These are phyloP conservation scores for Aromia moschata DNA, from an alignment of 2,888 invertebrate genomes.

Conservation along the genomic window DNA sequence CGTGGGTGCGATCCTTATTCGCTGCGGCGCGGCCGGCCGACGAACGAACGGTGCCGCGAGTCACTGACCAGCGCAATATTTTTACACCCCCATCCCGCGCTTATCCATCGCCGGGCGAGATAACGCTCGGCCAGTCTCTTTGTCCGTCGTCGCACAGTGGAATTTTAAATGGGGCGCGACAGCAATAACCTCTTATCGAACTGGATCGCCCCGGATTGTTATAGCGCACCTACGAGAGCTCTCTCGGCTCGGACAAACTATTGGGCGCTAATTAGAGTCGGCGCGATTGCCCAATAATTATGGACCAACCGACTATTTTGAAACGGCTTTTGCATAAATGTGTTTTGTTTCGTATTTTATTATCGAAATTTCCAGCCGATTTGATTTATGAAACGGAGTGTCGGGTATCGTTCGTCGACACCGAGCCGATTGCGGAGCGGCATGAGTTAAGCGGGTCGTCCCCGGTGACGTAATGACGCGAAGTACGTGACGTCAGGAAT, in stretches of 20 bases:
- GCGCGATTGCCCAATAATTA: conserved; percentile 7
- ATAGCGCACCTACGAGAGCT: neutral
- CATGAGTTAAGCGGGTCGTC: conserved; percentile 42
- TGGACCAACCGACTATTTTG: conserved; percentile 3
- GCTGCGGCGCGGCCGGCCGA: conserved; percentile 1
- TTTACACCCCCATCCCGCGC: conserved; percentile 20
- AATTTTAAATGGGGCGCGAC: neutral
- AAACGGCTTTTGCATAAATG: conserved; percentile 16
- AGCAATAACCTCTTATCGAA: conserved; percentile 1
- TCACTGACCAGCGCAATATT: conserved; percentile 46
- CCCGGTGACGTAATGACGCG: conserved; percentile 57
- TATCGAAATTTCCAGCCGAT: conserved; percentile 15
- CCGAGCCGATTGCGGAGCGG: conserved; percentile 29
- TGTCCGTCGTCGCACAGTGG: conserved; percentile 4
- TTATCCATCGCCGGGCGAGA: conserved; percentile 11
- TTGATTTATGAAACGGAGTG: conserved; percentile 17
- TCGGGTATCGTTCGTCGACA: conserved; percentile 51
- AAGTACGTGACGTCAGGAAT: conserved; percentile 53
- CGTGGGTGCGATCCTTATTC: conserved; percentile 38
- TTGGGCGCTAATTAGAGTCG: neutral
- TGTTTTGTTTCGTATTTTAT: conserved; percentile 7
- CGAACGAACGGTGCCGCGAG: conserved; percentile 27
- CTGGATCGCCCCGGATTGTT: neutral
- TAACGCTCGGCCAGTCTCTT: conserved; percentile 10
- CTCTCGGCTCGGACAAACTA: neutral